Percentiles rank a stretch among this genome's conserved stretches.
Conservation (phyloP, 2,797 vertebrate species). For the Parauchenoglanis ngamensis region DNA sequence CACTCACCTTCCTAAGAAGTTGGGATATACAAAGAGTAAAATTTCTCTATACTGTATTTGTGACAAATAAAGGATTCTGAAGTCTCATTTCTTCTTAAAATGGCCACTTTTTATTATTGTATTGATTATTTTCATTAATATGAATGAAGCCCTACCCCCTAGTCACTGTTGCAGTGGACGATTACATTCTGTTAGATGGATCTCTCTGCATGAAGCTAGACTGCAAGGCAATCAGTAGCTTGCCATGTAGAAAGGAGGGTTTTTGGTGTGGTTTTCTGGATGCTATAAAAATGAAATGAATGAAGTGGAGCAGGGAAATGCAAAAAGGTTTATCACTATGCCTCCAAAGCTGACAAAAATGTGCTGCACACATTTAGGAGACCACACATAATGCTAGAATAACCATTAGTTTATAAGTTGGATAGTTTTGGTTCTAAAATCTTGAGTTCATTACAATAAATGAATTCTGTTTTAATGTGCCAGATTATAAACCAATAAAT, state of each 20-base stretch:
- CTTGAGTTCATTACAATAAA: not conserved
- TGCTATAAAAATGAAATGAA: not conserved
- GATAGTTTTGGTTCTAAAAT: not conserved
- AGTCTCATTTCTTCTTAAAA: not conserved
- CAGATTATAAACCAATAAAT: not conserved
- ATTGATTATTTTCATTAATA: not conserved
- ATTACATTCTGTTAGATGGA: not conserved
- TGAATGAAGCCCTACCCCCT: not conserved
- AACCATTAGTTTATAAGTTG: not conserved
- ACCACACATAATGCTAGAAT: not conserved
- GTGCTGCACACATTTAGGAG: not conserved
- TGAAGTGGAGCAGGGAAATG: not conserved
- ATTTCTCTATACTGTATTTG: not conserved
- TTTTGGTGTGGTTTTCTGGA: not conserved
- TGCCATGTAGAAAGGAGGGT: not conserved
- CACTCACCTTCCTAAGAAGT: too few species aligned
- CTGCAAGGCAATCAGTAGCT: not conserved
- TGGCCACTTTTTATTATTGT: not conserved
- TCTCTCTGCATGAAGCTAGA: not conserved
- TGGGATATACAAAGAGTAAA: too few species aligned
- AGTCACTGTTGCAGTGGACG: not conserved
- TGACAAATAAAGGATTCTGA: not conserved
- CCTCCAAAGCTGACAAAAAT: too few species aligned
- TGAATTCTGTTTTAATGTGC: not conserved
- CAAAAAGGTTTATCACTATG: too few species aligned